phyloP scores from a whole-genome alignment of 2,113 vertebrate species.

The Boulengeromyrus knoepffleri region DNA sequence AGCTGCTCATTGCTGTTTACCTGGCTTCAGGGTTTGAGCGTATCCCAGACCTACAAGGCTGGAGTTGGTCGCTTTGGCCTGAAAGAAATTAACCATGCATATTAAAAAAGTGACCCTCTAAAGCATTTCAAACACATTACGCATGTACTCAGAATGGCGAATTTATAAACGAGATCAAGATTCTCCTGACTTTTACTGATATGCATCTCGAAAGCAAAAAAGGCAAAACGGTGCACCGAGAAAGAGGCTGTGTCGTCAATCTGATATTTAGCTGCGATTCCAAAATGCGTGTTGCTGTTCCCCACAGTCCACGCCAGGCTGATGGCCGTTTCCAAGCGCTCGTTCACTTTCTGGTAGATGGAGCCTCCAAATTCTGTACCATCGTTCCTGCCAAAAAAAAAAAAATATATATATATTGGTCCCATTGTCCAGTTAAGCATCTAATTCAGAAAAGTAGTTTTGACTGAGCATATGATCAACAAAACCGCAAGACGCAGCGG shows the following conservation, averaged over 20 bases:
- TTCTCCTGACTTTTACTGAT: not conserved
- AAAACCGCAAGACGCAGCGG: not conserved
- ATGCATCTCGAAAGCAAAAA: not conserved
- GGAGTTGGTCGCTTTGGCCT: conserved; percentile 98
- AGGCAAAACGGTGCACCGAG: conserved; percentile 66
- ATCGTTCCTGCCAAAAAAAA: conserved; percentile 72
- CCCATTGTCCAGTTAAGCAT: not conserved
- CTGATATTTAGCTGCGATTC: conserved; percentile 95
- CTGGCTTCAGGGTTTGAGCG: conserved; percentile 92
- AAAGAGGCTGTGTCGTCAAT: conserved; percentile 88
- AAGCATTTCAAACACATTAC: not conserved
- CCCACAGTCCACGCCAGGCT: conserved; percentile 95
- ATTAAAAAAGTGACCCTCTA: not conserved
- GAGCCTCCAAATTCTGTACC: conserved; percentile 97
- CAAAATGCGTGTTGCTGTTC: conserved; percentile 95
- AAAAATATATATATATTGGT: not conserved
- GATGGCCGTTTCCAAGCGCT: conserved; percentile 89
- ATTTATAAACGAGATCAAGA: not conserved
- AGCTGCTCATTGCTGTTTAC: conserved; percentile 51
- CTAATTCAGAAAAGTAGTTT: not conserved
- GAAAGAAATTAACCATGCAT: conserved; percentile 16
- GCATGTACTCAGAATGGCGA: not conserved
- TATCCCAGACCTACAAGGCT: conserved; percentile 94
- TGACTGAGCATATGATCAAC: not conserved
- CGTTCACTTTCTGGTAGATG: conserved; percentile 97